Percentiles rank a stretch among this genome's conserved stretches.
phyloP scores from a whole-genome alignment of 2,888 invertebrate species.

The Endomychus coccineus region DNA sequence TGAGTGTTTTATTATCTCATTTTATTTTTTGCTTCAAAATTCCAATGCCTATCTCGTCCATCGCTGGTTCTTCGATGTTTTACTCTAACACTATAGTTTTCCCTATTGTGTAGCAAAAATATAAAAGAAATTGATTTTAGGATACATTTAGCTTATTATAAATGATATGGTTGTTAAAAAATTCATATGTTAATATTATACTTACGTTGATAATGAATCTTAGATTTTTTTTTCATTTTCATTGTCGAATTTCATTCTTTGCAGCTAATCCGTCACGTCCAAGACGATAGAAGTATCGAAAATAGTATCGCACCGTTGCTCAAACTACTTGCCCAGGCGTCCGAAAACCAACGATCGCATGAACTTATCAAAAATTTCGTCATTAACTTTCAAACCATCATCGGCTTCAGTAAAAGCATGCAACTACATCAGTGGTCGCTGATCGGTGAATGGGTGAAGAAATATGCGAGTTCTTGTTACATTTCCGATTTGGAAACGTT shows the following conservation, averaged over 20 bases:
- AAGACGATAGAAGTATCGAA: conserved; percentile 28
- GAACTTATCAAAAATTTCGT: conserved; percentile 33
- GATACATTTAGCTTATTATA: too few relatives aligned
- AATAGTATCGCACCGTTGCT: conserved; percentile 26
- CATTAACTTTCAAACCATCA: conserved; percentile 27
- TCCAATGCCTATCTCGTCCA: too few relatives aligned
- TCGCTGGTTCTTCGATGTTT: too few relatives aligned
- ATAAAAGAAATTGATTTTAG: too few relatives aligned
- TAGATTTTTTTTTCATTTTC: too few relatives aligned
- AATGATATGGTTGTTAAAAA: too few relatives aligned
- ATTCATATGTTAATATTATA: too few relatives aligned
- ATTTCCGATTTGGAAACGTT: conserved; percentile 31
- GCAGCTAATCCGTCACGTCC: conserved; percentile 31
- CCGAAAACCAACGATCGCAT: conserved; percentile 29
- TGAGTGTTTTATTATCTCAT: too few relatives aligned
- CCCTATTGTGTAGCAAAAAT: too few relatives aligned
- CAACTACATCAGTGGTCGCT: conserved; percentile 35
- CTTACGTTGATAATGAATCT: too few relatives aligned
- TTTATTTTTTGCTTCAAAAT: too few relatives aligned
- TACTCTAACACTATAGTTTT: too few relatives aligned
- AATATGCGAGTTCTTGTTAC: conserved; percentile 34
- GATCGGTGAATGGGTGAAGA: conserved; percentile 35
- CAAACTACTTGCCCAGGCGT: conserved; percentile 28
- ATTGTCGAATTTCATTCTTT: conserved; percentile 16
- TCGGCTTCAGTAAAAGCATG: conserved; percentile 30